Evolutionary conservation across 2,113 vertebrate genomes (phyloP).

Genomic region (Hypocryptadius cinnamomeus): DNA sequence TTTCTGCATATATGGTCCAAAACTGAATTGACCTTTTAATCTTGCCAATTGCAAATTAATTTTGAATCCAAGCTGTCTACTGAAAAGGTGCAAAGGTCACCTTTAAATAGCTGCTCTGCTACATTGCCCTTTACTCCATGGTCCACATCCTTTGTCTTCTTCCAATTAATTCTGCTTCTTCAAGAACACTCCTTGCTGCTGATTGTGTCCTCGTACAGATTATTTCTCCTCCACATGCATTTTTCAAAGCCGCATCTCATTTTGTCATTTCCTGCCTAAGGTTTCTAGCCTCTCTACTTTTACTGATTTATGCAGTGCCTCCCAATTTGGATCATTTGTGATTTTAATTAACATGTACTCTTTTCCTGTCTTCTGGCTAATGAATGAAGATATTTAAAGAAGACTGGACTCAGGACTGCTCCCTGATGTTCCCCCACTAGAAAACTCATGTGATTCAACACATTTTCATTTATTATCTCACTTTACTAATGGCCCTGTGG

Average conservation of each 20-base stretch:
- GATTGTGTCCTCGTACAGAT: neutral
- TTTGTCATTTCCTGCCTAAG: conserved; percentile 34
- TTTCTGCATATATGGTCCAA: neutral
- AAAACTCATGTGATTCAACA: neutral
- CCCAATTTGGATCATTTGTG: conserved; percentile 46
- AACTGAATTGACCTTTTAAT: neutral
- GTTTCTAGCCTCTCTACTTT: conserved; percentile 19
- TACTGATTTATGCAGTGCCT: conserved; percentile 26
- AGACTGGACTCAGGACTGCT: conserved; percentile 10
- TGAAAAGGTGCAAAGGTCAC: conserved; percentile 1
- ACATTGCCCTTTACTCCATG: neutral
- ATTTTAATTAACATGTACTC: conserved; percentile 47
- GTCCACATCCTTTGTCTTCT: neutral
- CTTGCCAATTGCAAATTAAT: neutral
- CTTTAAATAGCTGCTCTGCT: neutral
- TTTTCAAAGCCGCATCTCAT: conserved; percentile 16
- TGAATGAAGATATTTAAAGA: conserved; percentile 51
- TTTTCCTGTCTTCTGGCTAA: conserved; percentile 33
- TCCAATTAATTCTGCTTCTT: conserved; percentile 4
- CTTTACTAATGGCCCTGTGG: neutral
- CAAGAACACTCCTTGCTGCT: neutral
- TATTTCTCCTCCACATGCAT: neutral
- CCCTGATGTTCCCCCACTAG: neutral
- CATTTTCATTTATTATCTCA: conserved; percentile 36
- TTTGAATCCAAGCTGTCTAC: neutral